These are phyloP conservation scores for Spisula subtruncata DNA, from an alignment of 2,888 invertebrate species.

Conservation along the genomic window DNA sequence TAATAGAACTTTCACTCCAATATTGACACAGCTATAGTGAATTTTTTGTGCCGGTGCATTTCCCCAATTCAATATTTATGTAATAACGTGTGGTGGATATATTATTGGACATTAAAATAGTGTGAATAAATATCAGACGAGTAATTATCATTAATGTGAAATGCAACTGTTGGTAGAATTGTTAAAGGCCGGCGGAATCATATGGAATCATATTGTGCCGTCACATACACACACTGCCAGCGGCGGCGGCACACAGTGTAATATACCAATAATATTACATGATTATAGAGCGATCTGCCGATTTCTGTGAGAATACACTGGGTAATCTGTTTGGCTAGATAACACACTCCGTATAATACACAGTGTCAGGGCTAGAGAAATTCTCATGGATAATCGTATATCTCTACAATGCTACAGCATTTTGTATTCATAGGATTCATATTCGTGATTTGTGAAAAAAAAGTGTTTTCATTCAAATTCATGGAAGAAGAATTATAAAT, in stretches of 20 bases:
- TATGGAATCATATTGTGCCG: background rate
- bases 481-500: background rate
- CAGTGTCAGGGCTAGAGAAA: background rate
- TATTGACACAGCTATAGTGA: background rate
- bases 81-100: background rate
- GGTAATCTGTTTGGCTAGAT: background rate
- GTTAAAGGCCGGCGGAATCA: background rate
- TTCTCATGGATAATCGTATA: conserved; percentile 5
- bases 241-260: too few species aligned
- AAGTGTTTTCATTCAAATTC: background rate
- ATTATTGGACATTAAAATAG: conserved; percentile 5
- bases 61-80: background rate
- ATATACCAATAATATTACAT: background rate
- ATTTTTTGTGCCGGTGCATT: background rate
- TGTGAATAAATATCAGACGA: background rate
- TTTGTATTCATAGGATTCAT: background rate
- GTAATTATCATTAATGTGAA: too few species aligned
- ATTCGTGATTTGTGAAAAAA: background rate
- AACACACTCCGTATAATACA: background rate
- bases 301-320: background rate
- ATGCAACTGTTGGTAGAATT: background rate
- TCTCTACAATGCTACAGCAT: background rate
- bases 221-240: background rate
- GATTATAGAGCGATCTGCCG: background rate
- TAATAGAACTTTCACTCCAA: background rate